Percentiles rank a stretch among this genome's conserved stretches.
Evolutionary conservation across 2,113 vertebrate species (phyloP).

Genomic region (Amblyornis subalaris): DNA sequence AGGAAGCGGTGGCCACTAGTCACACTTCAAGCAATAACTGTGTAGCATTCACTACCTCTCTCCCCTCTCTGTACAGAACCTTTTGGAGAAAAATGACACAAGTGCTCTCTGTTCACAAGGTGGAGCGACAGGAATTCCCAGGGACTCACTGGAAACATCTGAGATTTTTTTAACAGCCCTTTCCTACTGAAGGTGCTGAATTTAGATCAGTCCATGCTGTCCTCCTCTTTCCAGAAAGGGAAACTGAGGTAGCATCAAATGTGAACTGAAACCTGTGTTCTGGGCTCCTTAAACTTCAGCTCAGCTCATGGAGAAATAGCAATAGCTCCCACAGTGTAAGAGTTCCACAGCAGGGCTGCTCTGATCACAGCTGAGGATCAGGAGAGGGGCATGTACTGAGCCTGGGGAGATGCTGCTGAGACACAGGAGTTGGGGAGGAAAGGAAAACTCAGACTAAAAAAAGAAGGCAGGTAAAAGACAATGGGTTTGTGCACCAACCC

Average conservation of each 20-base stretch:
- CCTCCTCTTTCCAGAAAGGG: not conserved
- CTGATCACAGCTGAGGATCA: not conserved
- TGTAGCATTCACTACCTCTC: not conserved
- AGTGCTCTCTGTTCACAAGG: not conserved
- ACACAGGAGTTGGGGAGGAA: not conserved
- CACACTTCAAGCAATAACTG: not conserved
- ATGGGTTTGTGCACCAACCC: not conserved
- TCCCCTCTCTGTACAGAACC: not conserved
- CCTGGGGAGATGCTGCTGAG: not conserved
- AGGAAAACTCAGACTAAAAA: not conserved
- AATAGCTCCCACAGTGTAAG: not conserved
- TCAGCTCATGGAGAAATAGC: not conserved
- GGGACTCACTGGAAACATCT: not conserved
- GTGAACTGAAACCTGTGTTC: not conserved
- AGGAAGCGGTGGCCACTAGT: not conserved
- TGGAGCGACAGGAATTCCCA: not conserved
- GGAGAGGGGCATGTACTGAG: not conserved
- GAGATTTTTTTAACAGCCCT: not conserved
- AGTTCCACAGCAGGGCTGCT: not conserved
- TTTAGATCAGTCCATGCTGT: not conserved
- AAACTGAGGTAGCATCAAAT: conserved; percentile 1
- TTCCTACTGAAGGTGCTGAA: not conserved
- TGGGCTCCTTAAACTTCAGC: not conserved
- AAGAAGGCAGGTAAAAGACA: not conserved
- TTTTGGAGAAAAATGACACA: not conserved